These are phyloP conservation scores for Eledona agricola DNA, from an alignment of 2,888 invertebrate genomes.

Conservation along the genomic window DNA sequence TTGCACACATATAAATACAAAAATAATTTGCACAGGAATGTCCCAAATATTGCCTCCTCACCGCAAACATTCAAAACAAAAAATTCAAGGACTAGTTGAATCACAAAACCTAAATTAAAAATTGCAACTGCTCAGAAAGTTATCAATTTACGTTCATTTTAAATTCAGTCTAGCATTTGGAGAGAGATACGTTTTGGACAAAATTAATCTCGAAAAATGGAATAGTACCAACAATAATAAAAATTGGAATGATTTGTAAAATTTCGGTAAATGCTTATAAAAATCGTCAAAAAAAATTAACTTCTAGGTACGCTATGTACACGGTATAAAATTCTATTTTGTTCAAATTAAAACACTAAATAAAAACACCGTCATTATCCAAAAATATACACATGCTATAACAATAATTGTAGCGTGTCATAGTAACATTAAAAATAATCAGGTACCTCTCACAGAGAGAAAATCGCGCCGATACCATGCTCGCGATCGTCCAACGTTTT, in stretches of 20 bases:
- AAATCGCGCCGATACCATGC: constrained; percentile 25
- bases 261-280: constrained; percentile 8
- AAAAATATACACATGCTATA: constrained; percentile 40
- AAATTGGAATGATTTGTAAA: constrained; percentile 28
- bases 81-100: constrained; percentile 60
- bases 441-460: constrained; percentile 50
- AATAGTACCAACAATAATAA: constrained; percentile 8
- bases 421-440: constrained; percentile 47
- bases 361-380: constrained; percentile 32
- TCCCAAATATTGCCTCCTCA: constrained; percentile 32
- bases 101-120: constrained; percentile 58
- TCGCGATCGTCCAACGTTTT: constrained; percentile 5
- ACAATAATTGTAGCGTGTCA: constrained; percentile 37
- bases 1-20: constrained; percentile 38
- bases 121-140: constrained; percentile 49
- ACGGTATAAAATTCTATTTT: constrained; percentile 15
- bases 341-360: constrained; percentile 21
- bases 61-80: constrained; percentile 29
- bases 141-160: constrained; percentile 36
- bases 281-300: constrained; percentile 20
- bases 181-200: constrained; percentile 11
- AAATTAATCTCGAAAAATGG: constrained; percentile 3
- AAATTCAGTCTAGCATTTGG: constrained; percentile 35
- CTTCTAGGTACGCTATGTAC: constrained; percentile 25
- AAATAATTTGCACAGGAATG: constrained; percentile 46